phyloP scores from a whole-genome alignment of 2,888 invertebrate genomes.

The Phengaris alcon region DNA sequence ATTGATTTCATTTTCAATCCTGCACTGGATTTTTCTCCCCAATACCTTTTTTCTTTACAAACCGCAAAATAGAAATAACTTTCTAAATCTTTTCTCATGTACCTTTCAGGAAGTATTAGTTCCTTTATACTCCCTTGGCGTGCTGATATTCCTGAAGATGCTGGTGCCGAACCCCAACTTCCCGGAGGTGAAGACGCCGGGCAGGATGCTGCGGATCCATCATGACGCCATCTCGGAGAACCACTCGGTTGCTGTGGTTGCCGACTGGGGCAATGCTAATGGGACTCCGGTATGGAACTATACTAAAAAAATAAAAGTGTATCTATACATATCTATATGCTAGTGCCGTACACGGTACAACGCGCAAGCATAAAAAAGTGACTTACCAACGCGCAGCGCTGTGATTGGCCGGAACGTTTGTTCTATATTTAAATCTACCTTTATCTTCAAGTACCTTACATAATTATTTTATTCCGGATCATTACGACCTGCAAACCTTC shows the following conservation, averaged over 20 bases:
- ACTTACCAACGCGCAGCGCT: not conserved
- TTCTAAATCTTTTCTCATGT: not conserved
- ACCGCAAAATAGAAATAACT: too few species aligned
- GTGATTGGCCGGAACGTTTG: not conserved
- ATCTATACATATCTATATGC: not conserved
- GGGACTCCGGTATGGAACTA: slow-evolving; percentile 57
- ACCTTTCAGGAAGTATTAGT: slow-evolving; percentile 84
- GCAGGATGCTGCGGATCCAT: slow-evolving; percentile 80
- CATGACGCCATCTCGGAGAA: slow-evolving; percentile 68
- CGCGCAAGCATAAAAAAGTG: not conserved
- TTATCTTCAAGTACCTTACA: too few species aligned
- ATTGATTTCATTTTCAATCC: not conserved
- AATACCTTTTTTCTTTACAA: too few species aligned
- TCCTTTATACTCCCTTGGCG: slow-evolving; percentile 87
- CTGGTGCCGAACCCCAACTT: slow-evolving; percentile 87
- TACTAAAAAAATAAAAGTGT: not conserved
- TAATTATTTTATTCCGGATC: too few species aligned
- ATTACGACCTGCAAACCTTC: too few species aligned
- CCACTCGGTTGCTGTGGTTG: slow-evolving; percentile 84
- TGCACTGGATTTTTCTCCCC: too few species aligned
- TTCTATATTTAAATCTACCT: not conserved
- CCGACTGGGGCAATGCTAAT: slow-evolving; percentile 77
- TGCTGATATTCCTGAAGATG: slow-evolving; percentile 86
- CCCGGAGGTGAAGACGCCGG: slow-evolving; percentile 83
- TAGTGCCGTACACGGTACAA: not conserved